Evolutionary conservation across 2,797 vertebrate species (phyloP), one percentile per base, ranked within the genome.

Genomic region (Halcyon badia): DNA sequence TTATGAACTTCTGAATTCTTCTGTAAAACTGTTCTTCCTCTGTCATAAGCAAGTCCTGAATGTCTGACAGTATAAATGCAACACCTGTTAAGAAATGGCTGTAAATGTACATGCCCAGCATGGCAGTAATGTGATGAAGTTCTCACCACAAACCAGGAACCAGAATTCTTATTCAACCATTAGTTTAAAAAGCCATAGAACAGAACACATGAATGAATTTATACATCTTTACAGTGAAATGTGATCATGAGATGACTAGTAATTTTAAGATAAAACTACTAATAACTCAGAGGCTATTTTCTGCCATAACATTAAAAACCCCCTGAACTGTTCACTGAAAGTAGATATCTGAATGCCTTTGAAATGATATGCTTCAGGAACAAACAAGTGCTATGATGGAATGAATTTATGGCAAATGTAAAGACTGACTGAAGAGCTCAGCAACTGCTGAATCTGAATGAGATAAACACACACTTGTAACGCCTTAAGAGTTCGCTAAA

Each of bases 51-150:
- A 98, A 96, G 37, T 99, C 98, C 73, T 98, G 97, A 70, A 96
- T 90, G n/a, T 99, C 98, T 65, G 98, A 97, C 91, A 99, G 93
- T 81, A 99, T 96, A 98, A 99, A 99, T 25, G 99, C 99, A 81
- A 98, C 98, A 51, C 99, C 99, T 99, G 70, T 31, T 57, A 95
- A 94, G 42, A 97, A 95, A 64, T 8, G 12, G 4, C 52, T 83
- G 42, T 64, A 39, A 70, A 49, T 18, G 19, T 41, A 17, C 19
- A 44, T 52, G 17, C 10, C 26, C 3, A 3, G 61, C 33, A 18
- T 12, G 49, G 57, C 54, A 90, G 24, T 8, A 68, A 39, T 0
- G 2, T 18, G 14, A 33, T 41, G 8, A 42, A 77, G n/a, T 71
- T 90, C 78, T 89, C 85, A 79, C 39, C 62, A 68, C 39, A 73